Conservation (phyloP, 2,113 vertebrate species). For the Sisor rabdophorus region DNA sequence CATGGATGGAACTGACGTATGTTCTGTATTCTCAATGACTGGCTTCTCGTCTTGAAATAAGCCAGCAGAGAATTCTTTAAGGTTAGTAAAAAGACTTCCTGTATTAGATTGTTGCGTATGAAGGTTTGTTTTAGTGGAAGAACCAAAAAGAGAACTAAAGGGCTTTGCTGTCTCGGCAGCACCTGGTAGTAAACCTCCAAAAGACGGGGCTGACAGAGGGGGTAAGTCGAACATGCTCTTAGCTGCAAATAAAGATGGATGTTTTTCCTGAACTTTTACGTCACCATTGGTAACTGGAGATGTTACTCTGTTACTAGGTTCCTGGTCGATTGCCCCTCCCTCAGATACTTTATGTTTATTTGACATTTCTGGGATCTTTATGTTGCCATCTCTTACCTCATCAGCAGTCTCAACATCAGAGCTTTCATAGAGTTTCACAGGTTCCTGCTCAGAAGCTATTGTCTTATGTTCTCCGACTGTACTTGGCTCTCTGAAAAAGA, state of each 20-base stretch:
- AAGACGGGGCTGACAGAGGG: constrained; percentile 65
- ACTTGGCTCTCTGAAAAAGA: constrained; percentile 2
- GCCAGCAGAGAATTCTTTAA: constrained; percentile 79
- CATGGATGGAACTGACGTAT: constrained; percentile 59
- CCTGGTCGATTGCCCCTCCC: constrained; percentile 5
- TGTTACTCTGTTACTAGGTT: constrained; percentile 1
- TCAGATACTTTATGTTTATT: constrained; percentile 26
- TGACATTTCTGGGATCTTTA: neutral
- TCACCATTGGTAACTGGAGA: constrained; percentile 10
- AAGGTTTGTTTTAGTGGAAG: constrained; percentile 54
- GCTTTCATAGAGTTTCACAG: constrained; percentile 51
- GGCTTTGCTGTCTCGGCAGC: constrained; percentile 69
- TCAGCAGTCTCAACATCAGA: constrained; percentile 30
- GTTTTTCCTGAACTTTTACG: constrained; percentile 37
- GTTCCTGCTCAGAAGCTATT: constrained; percentile 30
- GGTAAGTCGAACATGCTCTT: constrained; percentile 75
- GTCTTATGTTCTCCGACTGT: constrained; percentile 20
- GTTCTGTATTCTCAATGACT: constrained; percentile 57
- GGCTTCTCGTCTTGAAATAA: constrained; percentile 79
- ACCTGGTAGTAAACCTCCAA: constrained; percentile 72
- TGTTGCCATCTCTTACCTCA: constrained; percentile 27
- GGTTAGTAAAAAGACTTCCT: constrained; percentile 75
- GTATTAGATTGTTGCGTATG: constrained; percentile 57
- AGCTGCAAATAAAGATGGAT: constrained; percentile 43
- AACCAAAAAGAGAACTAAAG: constrained; percentile 78